Evolutionary conservation across 2,113 vertebrate species (phyloP), one percentile per base, ranked within the genome.

Genomic region (Protobothrops mucrosquamatus): DNA sequence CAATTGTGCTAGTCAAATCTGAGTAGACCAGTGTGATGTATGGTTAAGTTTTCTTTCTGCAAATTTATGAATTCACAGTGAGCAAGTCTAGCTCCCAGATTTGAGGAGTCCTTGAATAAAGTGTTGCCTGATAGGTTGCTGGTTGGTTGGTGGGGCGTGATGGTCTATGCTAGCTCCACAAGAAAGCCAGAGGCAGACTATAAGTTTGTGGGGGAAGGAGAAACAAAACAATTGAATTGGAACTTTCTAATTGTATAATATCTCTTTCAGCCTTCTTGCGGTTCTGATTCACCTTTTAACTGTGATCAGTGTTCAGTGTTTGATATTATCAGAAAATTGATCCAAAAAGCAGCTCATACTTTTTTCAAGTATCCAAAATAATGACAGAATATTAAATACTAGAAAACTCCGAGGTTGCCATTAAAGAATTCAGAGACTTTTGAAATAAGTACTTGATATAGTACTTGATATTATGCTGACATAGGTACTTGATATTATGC

Each of bases 401-500:
- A 81, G 69, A 81, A 81, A 39, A 81, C 7, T 43, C 34, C 18
- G 26, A 0, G 86, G 23, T 29, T 87, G 24, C 43, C 12, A 87
- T 87, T 87, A 87, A 87, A 69, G 26, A 46, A 57, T 61, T 39
- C 51, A 52, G 54, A 81, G 48, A 81, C 26, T 6, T 52, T 69
- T 52, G 89, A 55, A 55, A 55, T 43, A 56, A 51, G 48, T 20
- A 91, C 69, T 57, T 94, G 92, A 92, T 91, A 93, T 95, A 51
- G 48, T 20, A 91, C 69, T 57, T 94, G 92, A 92, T 91, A 93
- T 95, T 93, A 95, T 96, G 92, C 93, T 94, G 48, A 51, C 8
- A 51, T 51, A 51, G 39, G 61, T 51, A 91, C 87, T 57, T 94
- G 92, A 92, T 91, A 93, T 95, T 93, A 95, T 96, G 92, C 94